phyloP scores from a whole-genome alignment of 2,888 invertebrate genomes.

The Metallyticus violacea region DNA sequence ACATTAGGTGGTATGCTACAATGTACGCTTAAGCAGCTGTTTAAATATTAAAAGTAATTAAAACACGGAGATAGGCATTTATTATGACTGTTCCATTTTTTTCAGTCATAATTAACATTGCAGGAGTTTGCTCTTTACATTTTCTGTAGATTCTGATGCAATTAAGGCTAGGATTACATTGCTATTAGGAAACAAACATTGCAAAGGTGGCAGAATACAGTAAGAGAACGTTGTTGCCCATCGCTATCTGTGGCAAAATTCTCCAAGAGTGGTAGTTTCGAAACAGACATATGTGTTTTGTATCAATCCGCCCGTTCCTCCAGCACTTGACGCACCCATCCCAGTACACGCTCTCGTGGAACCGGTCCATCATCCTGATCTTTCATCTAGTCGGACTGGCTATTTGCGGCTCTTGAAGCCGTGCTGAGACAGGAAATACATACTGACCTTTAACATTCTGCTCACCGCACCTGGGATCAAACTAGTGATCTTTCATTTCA shows the following conservation, averaged over 20 bases:
- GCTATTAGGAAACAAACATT: not conserved
- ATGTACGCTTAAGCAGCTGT: too few species aligned
- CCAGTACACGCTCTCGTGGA: not conserved
- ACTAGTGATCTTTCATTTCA: not conserved
- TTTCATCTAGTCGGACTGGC: not conserved
- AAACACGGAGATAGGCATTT: too few species aligned
- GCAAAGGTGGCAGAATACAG: not conserved
- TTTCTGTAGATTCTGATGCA: not conserved
- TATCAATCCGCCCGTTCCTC: not conserved
- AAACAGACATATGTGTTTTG: not conserved
- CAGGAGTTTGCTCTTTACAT: not conserved
- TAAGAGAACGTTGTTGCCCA: too few species aligned
- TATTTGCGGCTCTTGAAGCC: too few species aligned
- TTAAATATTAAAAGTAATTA: too few species aligned
- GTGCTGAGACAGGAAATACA: not conserved
- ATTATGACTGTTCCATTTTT: too few species aligned
- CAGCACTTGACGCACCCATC: too few species aligned
- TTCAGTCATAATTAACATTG: not conserved
- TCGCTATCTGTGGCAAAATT: not conserved
- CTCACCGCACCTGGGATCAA: not conserved
- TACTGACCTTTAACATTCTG: not conserved
- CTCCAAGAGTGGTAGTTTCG: not conserved
- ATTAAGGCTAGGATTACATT: not conserved
- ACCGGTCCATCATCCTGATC: not conserved
- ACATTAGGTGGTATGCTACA: too few species aligned